Base-by-base conservation (phyloP, 2,797 vertebrate genomes). In the Sparidentex hasta region DNA sequence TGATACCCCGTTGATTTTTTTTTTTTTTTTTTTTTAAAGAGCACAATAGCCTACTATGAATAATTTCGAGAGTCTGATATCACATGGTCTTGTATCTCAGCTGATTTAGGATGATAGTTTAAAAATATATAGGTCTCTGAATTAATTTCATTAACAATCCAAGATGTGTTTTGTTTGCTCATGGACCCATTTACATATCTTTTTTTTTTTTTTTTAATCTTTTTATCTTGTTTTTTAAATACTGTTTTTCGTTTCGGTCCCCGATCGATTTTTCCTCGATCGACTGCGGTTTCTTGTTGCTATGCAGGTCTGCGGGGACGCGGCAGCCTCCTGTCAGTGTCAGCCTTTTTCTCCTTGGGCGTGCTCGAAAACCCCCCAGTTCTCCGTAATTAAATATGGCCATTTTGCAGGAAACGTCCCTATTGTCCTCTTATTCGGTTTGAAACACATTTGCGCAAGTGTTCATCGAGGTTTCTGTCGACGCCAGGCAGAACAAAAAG, bases 231-330 rank as follows among this genome's bases (percentile, higher is more conserved):
- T n/a, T 59, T 11, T 20, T n/a, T 5, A 44, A 44, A 7, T 33
- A 63, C 20, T 29, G 41, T 14, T 43, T 21, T 51, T 61, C 23
- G 1, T 23, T 14, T 9, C 54, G 3, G 17, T 50, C 12, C 14
- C 0, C 18, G 56, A 94, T 94, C 94, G 92, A 94, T 89, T 84
- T 83, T 78, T 89, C 91, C 21, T 83, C 2, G 70, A 88, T 95
- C 93, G 92, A 92, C 90, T 95, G 92, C 90, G 78, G 78, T 86
- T 89, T 93, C 93, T 95, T 95, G 95, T 96, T 95, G 95, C 94
- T 93, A 94, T 93, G 95, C 95, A 92, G 92, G 89, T 90, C 91
- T 87, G 80, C 52, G 65, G 80, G 84, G 84, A 91, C 82, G 84
- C 88, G 80, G 78, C 43, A 44, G 43, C 70, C 77, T 82, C 62